Evolutionary conservation across 2,888 invertebrate species (phyloP), one percentile per base, ranked within the genome.

Genomic region (Byasa hedistus): DNA sequence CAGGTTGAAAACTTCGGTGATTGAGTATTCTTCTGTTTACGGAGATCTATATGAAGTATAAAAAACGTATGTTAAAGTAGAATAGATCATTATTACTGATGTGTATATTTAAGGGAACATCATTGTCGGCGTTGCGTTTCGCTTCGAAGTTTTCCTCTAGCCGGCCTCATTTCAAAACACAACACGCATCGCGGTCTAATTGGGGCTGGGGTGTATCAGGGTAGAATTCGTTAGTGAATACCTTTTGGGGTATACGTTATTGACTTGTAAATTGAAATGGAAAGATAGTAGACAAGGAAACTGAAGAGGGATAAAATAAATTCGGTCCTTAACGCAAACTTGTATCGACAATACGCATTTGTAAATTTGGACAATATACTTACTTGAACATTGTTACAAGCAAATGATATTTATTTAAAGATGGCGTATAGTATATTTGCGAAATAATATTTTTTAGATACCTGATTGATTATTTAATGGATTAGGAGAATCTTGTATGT

Each of bases 141-240:
- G 36, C 24, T 52, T 23, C 21, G n/a, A 44, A 62, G 62, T 66
- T 61, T 66, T 62, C 62, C 66, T 65, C 52, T n/a, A 27, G 44
- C 27, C 57, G 23, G 57, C 24, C 57, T 66, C 66, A 62, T 66
- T 66, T 58, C 57, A 62, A 66, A 66, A 58, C 66, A 58, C 58
- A 66, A 66, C 66, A 62, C 66, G 66, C 58, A 48, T 66, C 44
- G 57, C 58, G 27, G 58, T 62, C 62, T 66, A 66, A 66, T 66
- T 66, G 62, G 61, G 58, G 62, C 44, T 32, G 54, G 55, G 44
- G 62, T 61, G 39, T 61, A 62, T 62, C 57, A 66, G 61, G 66
- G 58, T 61, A 52, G 61, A 66, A 61, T 66, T 66, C 58, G 61
- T 66, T 57, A 66, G 58, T 44, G 66, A 58, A 66, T 61, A 66